phyloP scores from a whole-genome alignment of 2,113 vertebrate species.

The Climacteris rufus region DNA sequence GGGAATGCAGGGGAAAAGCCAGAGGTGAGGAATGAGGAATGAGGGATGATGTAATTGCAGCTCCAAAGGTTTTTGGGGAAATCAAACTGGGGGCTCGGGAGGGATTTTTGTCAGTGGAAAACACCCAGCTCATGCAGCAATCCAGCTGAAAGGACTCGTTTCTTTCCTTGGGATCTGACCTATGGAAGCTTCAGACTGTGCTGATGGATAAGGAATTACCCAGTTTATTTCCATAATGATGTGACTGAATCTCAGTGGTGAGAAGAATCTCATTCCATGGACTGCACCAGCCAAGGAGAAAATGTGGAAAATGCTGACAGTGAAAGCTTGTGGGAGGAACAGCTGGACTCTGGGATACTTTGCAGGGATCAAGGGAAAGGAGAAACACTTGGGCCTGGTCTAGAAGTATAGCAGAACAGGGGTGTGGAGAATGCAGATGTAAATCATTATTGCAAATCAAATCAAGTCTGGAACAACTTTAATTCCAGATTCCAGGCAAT shows the following conservation, averaged over 20 bases:
- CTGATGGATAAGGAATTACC: neutral
- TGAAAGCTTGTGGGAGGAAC: neutral
- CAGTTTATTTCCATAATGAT: neutral
- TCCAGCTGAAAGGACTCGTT: neutral
- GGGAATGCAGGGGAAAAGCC: neutral
- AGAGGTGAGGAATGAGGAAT: neutral
- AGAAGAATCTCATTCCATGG: neutral
- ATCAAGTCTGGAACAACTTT: neutral
- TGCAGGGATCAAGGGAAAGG: neutral
- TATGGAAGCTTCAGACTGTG: accelerated
- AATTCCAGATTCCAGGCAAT: neutral
- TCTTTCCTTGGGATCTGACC: neutral
- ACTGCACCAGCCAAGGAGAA: neutral
- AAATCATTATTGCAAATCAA: neutral
- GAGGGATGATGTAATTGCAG: no score
- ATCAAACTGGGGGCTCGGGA: neutral
- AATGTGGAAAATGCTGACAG: neutral
- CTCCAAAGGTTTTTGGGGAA: neutral
- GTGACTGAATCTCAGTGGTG: neutral
- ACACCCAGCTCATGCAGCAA: neutral
- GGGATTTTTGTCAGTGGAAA: neutral
- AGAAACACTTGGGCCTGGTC: neutral
- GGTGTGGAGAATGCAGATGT: neutral
- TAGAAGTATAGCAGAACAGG: neutral
- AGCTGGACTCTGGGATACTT: neutral